These are phyloP conservation scores for Chrosomus eos DNA, from an alignment of 2,797 vertebrate genomes.

Conservation along the genomic window DNA sequence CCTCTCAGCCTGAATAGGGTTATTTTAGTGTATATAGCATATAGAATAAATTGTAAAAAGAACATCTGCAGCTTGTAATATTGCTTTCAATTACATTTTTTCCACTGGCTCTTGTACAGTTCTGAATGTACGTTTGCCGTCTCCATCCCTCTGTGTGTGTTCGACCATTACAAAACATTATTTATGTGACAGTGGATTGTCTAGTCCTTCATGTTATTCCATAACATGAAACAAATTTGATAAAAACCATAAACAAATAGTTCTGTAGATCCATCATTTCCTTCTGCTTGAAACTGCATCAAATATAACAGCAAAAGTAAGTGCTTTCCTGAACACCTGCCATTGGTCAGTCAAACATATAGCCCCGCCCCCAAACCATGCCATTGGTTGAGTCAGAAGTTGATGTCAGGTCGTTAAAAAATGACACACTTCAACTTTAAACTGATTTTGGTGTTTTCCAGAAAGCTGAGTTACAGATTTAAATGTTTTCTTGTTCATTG, in stretches of 20 bases:
- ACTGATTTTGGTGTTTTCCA: not conserved
- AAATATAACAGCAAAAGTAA: not conserved
- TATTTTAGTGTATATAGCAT: slow-evolving; percentile 78
- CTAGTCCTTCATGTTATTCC: not conserved
- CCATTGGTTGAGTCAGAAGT: not conserved
- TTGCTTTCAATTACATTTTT: slow-evolving; percentile 79
- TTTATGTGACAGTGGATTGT: slow-evolving; percentile 1
- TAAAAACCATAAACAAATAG: not conserved
- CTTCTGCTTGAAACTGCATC: not conserved
- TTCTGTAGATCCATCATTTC: not conserved
- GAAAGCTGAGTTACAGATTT: not conserved
- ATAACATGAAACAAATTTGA: not conserved
- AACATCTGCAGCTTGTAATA: slow-evolving; percentile 77
- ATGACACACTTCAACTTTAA: not conserved
- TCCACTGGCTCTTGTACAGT: slow-evolving; percentile 36
- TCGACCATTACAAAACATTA: not conserved
- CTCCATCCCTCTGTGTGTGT: not conserved
- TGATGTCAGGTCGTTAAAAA: not conserved
- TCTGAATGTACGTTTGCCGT: slow-evolving; percentile 21
- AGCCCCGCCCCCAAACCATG: not conserved
- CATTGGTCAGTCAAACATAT: not conserved
- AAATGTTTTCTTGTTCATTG: not conserved
- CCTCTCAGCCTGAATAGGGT: slow-evolving; percentile 47
- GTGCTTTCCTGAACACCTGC: not conserved
- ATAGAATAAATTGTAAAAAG: slow-evolving; percentile 72